These are phyloP conservation scores for Flexamia atlantica DNA, from an alignment of 2,888 invertebrate species.

Conservation along the genomic window DNA sequence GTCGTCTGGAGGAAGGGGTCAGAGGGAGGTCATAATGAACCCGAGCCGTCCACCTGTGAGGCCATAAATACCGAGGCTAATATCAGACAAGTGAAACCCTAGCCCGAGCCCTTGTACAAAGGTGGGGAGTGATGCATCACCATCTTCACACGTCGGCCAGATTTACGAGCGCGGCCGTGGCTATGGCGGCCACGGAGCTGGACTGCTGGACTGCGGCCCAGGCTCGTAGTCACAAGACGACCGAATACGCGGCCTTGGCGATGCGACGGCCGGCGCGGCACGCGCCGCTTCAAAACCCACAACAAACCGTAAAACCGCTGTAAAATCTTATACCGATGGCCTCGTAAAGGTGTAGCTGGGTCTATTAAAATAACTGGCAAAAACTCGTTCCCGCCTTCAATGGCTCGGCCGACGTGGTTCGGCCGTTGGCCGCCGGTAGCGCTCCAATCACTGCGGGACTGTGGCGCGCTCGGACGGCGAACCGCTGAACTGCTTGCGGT, in stretches of 20 bases:
- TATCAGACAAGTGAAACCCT: constrained; percentile 54
- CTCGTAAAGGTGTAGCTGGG: constrained; percentile 46
- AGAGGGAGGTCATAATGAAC: constrained; percentile 46
- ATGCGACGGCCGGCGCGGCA: constrained; percentile 32
- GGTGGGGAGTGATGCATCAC: constrained; percentile 55
- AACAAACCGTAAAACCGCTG: constrained; percentile 70
- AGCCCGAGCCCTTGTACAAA: constrained; percentile 46
- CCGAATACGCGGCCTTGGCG: not conserved
- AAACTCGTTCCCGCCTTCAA: constrained; percentile 63
- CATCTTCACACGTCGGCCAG: constrained; percentile 46
- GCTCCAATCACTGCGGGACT: constrained; percentile 56
- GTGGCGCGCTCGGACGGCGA: constrained; percentile 61
- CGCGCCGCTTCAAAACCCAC: constrained; percentile 66
- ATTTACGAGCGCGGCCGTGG: constrained; percentile 21
- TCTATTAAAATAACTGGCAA: constrained; percentile 59
- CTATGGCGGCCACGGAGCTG: constrained; percentile 1
- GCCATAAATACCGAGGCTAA: constrained; percentile 49
- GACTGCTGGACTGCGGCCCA: too few species aligned
- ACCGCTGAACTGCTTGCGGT: constrained; percentile 62
- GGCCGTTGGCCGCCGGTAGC: constrained; percentile 62
- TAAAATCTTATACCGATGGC: constrained; percentile 62
- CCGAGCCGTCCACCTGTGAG: constrained; percentile 36
- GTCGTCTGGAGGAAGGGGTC: constrained; percentile 32
- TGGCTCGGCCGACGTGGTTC: constrained; percentile 31
- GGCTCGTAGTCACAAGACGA: not conserved